phyloP scores from a whole-genome alignment of 2,888 invertebrate genomes.

The Syrphus vitripennis region DNA sequence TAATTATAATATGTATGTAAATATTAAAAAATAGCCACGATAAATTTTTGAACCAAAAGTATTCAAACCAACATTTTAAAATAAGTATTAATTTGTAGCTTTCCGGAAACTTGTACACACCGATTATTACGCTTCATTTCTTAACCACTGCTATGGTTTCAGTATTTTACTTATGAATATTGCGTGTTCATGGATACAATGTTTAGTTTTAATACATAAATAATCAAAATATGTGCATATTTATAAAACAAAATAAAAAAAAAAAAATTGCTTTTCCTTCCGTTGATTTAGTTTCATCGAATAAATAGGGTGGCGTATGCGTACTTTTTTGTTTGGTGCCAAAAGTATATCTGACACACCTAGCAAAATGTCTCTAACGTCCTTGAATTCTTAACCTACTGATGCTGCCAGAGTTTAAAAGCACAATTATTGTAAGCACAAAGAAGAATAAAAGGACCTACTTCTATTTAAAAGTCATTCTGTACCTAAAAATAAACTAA shows the following conservation, averaged over 20 bases:
- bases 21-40: too few species aligned
- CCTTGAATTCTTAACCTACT: constrained; percentile 25
- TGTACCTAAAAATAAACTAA: neutral
- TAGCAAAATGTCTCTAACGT: neutral
- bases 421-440: neutral
- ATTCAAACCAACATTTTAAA: too few species aligned
- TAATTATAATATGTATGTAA: too few species aligned
- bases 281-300: neutral
- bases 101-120: too few species aligned
- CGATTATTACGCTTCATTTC: too few species aligned
- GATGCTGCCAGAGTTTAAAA: neutral
- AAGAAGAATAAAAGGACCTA: neutral
- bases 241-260: neutral
- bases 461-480: neutral
- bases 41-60: too few species aligned
- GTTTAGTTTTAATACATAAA: neutral
- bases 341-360: neutral
- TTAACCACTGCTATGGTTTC: too few species aligned
- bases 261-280: neutral
- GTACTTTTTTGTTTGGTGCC: neutral
- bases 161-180: too few species aligned
- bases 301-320: constrained; percentile 19
- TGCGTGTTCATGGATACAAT: neutral
- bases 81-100: too few species aligned
- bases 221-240: constrained; percentile 11